Percentiles rank a stretch among this genome's conserved stretches.
These are phyloP conservation scores for Molossus alvarezi DNA, from an alignment of 2,797 vertebrate species.

Conservation along the genomic window DNA sequence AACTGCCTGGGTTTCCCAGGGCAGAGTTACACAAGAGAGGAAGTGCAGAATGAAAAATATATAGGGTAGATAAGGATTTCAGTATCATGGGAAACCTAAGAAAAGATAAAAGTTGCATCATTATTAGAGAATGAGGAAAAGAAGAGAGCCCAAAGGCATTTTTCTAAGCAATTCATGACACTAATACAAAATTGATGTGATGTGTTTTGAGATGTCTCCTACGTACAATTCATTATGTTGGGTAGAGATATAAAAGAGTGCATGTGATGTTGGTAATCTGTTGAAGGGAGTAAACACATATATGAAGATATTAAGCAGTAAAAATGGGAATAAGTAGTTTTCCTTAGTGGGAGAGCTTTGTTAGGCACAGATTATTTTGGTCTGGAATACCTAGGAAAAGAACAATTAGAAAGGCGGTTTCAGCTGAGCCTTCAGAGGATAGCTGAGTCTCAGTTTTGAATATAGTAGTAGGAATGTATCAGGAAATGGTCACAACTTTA, in stretches of 20 bases:
- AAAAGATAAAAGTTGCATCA: conserved; percentile 73
- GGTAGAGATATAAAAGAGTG: not conserved
- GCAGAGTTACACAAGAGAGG: conserved; percentile 67
- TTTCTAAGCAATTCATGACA: conserved; percentile 57
- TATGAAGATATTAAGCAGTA: not conserved
- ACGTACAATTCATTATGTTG: not conserved
- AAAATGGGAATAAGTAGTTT: not conserved
- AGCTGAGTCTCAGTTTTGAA: not conserved
- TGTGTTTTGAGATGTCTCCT: not conserved
- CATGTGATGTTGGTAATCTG: not conserved
- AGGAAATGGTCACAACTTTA: not conserved
- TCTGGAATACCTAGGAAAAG: not conserved
- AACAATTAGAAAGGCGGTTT: not conserved
- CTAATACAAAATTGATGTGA: conserved; percentile 40
- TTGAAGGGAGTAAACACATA: not conserved
- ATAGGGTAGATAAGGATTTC: conserved; percentile 78
- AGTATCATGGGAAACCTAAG: conserved; percentile 70
- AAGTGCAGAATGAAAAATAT: conserved; percentile 72
- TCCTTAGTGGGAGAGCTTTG: not conserved
- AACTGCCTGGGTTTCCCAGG: conserved; percentile 67
- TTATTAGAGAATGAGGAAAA: conserved; percentile 73
- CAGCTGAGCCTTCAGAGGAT: not conserved
- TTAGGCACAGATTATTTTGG: not conserved
- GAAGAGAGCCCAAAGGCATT: conserved; percentile 23
- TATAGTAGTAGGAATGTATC: not conserved